phyloP scores from a whole-genome alignment of 37 sponge, comb jelly and placozoan genomes.

The Spongia lamella region DNA sequence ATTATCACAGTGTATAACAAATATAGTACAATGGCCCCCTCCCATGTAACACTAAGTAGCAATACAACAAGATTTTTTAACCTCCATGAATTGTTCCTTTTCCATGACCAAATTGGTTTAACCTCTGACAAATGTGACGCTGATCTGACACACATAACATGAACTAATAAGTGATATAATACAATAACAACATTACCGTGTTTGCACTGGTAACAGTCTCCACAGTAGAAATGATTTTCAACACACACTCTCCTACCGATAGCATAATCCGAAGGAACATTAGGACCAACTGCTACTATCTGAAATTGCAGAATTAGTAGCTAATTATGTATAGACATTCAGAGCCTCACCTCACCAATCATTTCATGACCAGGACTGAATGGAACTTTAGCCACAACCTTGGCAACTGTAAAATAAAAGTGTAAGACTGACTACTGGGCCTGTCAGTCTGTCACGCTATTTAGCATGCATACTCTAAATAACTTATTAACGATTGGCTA shows the following conservation, averaged over 20 bases:
- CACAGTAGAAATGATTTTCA: slow-evolving; percentile 96
- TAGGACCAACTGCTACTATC: slow-evolving; percentile 68
- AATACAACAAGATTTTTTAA: neutral
- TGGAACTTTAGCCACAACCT: slow-evolving; percentile 70
- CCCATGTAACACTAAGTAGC: too few relatives aligned
- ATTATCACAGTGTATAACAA: too few relatives aligned
- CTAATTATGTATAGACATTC: neutral
- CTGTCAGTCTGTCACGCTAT: too few relatives aligned
- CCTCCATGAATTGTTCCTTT: slow-evolving; percentile 88
- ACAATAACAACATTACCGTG: slow-evolving; percentile 51
- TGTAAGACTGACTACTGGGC: too few relatives aligned
- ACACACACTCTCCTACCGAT: slow-evolving; percentile 84
- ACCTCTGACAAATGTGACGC: slow-evolving; percentile 86
- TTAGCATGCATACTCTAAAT: too few relatives aligned
- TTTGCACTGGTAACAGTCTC: slow-evolving; percentile 88
- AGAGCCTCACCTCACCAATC: slow-evolving; percentile 74
- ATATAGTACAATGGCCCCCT: too few relatives aligned
- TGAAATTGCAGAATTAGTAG: slow-evolving; percentile 4
- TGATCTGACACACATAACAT: slow-evolving; percentile 34
- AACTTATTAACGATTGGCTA: too few relatives aligned
- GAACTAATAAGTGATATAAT: neutral
- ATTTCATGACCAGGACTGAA: slow-evolving; percentile 93
- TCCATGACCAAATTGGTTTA: slow-evolving; percentile 90
- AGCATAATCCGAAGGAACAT: slow-evolving; percentile 59
- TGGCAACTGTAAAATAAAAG: slow-evolving; percentile 55